Base-by-base conservation (phyloP, 1,140 invertebrate species). In the Lasioglossum albipes region DNA sequence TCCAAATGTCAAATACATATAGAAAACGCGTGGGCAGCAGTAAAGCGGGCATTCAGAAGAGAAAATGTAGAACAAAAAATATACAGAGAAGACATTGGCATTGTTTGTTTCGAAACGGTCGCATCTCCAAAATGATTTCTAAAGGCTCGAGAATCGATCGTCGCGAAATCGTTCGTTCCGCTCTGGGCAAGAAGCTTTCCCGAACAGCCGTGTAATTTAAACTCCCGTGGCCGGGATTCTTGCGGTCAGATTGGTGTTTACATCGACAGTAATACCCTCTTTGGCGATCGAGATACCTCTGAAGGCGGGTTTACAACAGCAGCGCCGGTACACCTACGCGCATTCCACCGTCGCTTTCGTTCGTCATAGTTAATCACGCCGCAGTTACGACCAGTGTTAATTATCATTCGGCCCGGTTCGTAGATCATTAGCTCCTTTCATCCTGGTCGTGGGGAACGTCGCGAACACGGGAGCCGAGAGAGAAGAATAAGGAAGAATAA, bases 391-490 rank as follows among this genome's bases (percentile, higher is more conserved):
- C 64, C 75, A 84, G 85, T 75, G 82, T 87, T 86, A 87, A 87
- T 87, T 87, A 85, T 87, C 81, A 83, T 87, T 87, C 82, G 78
- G 77, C 62, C 59, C 66, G 84, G 71, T 75, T 86, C 84, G 82
- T 84, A 86, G 77, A 87, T 87, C 85, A 86, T 87, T 87, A 87
- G 85, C 78, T 84, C 84, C 79, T 87, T 87, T 87, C 85, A 87
- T 69, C 68, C 42, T 42, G 82, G 64, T 77, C 70, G 73, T 71
- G 66, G 71, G 57, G 65, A 75, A 79, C 78, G 76, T 61, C 72
- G 66, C 74, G 77, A 49, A 65, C 64, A 59, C 52, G 52, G n/a
- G 36, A 18, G 69, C 45, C 65, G 65, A 59, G 70, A 16, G 84
- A 73, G 76, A 36, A 36, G 36, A 36, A 36, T 36, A 36, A 36